Evolutionary conservation across 2,888 invertebrate species (phyloP), one percentile per base, ranked within the genome.

Genomic region (Cloeon dipterum): DNA sequence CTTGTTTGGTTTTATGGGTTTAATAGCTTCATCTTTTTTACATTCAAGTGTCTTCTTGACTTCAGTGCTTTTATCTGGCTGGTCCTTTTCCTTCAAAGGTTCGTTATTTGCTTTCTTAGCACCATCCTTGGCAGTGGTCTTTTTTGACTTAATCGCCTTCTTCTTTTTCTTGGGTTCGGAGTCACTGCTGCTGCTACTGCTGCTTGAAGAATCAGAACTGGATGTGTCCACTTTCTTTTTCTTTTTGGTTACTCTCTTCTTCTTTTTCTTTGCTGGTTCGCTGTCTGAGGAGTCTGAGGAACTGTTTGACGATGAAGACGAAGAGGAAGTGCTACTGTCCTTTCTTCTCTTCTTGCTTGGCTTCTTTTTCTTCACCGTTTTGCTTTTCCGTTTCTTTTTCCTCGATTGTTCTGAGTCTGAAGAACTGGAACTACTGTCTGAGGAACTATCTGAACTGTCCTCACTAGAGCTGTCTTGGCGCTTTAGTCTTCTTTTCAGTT

Each of bases 21-120:
- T 19, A 38, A 26, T 16, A 20, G 29, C 18, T 34, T 37, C 21
- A 32, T 23, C 18, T 34, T 32, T 26, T 38, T 40, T 18, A 26
- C 29, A 33, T 25, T 33, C 23, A 26, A 34, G 20, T 32, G 26
- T 35, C 39, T 36, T 23, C 32, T 40, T 3, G 19, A 25, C 4
- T 21, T 36, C 16, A 33, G 25, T n/a, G 21, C 21, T 32, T 38
- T 29, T 29, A 19, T 38, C 34, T 38, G 35, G 40, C 39, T 41
- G 42, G 34, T 17, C 40, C 36, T 29, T 39, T 16, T 33, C 26
- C 36, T 40, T 11, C 18, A 8, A 39, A 5, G 20, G n/a, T n/a
- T n/a, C n/a, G n/a, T n/a, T n/a, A n/a, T n/a, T n/a, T n/a, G n/a
- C n/a, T n/a, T n/a, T n/a, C n/a, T n/a, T n/a, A n/a, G n/a, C n/a